These are phyloP conservation scores for Protophormia terraenovae DNA, from an alignment of 2,888 invertebrate genomes.

Conservation along the genomic window DNA sequence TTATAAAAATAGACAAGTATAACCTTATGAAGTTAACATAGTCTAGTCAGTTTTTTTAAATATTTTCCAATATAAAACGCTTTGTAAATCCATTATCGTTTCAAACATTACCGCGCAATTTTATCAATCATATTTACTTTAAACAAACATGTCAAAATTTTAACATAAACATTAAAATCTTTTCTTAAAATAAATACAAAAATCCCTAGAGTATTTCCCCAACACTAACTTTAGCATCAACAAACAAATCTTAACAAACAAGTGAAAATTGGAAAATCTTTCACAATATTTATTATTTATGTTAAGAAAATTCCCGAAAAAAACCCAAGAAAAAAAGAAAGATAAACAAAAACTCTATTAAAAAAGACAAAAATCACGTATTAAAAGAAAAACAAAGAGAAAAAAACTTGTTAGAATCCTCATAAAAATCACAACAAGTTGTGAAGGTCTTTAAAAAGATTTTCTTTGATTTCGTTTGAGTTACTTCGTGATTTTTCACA, in stretches of 20 bases:
- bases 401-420: constrained; percentile 21
- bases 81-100: too few relatives aligned
- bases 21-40: too few relatives aligned
- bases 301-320: not conserved
- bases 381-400: not conserved
- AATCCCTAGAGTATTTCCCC: not conserved
- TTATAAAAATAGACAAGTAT: too few relatives aligned
- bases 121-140: too few relatives aligned
- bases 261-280: not conserved
- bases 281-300: not conserved
- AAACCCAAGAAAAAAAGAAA: not conserved
- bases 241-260: not conserved
- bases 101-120: too few relatives aligned
- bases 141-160: too few relatives aligned
- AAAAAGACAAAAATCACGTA: constrained; percentile 23
- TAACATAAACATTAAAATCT: constrained; percentile 18
- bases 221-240: not conserved
- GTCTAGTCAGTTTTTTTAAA: too few relatives aligned
- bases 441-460: constrained; percentile 28
- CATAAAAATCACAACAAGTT: constrained; percentile 53
- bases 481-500: constrained; percentile 45
- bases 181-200: not conserved
- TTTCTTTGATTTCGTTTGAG: not conserved
- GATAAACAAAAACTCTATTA: not conserved
- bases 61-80: too few relatives aligned